Evolutionary conservation across 1,140 invertebrate species (phyloP), one percentile per base, ranked within the genome.

Genomic region (Trypoxylus dichotomus): DNA sequence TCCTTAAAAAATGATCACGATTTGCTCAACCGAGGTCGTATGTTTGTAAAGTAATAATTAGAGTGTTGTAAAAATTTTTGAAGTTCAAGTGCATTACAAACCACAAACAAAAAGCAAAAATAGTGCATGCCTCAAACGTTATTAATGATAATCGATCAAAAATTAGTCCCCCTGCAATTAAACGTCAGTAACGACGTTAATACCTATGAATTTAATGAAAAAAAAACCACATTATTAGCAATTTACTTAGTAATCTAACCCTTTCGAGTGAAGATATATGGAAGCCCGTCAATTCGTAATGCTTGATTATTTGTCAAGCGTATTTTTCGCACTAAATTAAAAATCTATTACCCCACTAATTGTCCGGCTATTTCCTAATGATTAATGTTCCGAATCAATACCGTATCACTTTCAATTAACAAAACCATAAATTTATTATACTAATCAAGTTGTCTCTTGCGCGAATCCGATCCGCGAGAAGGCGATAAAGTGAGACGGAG

Each of bases 291-390:
- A 37, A 37, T 37, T 8, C 32, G 32, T 8, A n/a, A 43, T 10
- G 15, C 15, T 43, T 43, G 6, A 68, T 29, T 24, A 68, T 68
- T 68, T 68, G 60, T 68, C 60, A 68, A 68, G 19, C 21, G 60
- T 68, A 68, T 68, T 68, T 68, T 68, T 25, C 21, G 60, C 60
- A 15, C 60, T 68, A 27, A 68, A 27, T 68, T 68, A 68, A 68
- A 68, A 68, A 29, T 27, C 8, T 68, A 68, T 68, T 68, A 54
- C 47, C n/a, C 5, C 2, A 15, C 8, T 24, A 27, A 68, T 68
- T 2, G 24, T 24, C 11, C 7, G 27, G 19, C 60, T 68, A 68
- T 68, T 68, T 21, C 60, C 47, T 25, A 19, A 68, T 27, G 60
- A 68, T 68, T 68, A 68, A 68, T 68, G 60, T 68, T 68, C 10